Evolutionary conservation across 2,113 vertebrate genomes (phyloP), one percentile per base, ranked within the genome.

Genomic region (Prunella himalayana): DNA sequence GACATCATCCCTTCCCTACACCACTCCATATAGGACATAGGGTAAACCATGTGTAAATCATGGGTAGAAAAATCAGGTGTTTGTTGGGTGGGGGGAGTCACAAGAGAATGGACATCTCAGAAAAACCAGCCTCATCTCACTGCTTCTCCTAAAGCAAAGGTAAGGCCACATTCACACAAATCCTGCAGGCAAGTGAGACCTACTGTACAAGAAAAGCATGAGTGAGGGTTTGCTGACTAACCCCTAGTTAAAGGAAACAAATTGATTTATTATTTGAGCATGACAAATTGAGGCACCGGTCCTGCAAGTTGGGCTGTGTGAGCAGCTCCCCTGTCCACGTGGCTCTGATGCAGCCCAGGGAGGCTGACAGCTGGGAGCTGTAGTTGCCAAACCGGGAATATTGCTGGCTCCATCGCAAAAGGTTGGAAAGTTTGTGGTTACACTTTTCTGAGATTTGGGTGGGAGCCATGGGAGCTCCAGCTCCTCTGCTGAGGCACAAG

Each of bases 191-290:
- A 92, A 83, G 59, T 20, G 50, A 42, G 59, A 54, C 35, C 68
- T 47, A 37, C 30, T 64, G 56, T 27, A 16, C 6, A 21, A 88
- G 79, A 90, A 82, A 77, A 6, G 24, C 24, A 15, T 90, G 88
- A 96, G 90, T 73, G 82, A 92, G 80, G 70, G 86, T 90, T 90
- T 92, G 92, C 95, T 96, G 95, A 94, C 94, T 95, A 94, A 94
- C 68, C 50, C 64, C 44, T 25, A 8, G 54, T 44, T 83, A 69
- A 86, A 93, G 72, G 80, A 51, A 94, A 94, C 37, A 90, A 92
- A 95, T 71, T 84, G 84, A 95, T 92, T 95, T 95, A 78, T 89
- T 83, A 39, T 9, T 79, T 0, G 10, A 87, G 78, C 86, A 30
- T 70, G 81, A 95, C 94, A 92, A 89, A 96, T 72, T 41, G 84